phyloP scores from a whole-genome alignment of 2,888 invertebrate species.

The Bellardia pandia region DNA sequence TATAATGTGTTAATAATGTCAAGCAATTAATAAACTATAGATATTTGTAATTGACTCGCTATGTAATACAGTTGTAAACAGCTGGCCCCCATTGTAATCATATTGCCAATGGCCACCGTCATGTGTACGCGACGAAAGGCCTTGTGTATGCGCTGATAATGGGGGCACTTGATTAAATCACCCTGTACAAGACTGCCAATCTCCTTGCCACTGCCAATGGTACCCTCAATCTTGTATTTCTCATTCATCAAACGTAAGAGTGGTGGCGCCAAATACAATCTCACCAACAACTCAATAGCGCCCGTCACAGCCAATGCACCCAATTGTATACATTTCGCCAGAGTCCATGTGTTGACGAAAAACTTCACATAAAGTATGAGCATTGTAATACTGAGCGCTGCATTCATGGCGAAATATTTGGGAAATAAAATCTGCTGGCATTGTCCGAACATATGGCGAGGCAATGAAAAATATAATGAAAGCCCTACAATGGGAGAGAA shows the following conservation, averaged over 20 bases:
- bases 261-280: slow-evolving; percentile 91
- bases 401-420: slow-evolving; percentile 92
- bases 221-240: slow-evolving; percentile 90
- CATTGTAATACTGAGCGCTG: slow-evolving; percentile 89
- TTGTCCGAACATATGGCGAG: slow-evolving; percentile 93
- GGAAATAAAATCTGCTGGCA: slow-evolving; percentile 95
- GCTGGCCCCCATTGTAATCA: slow-evolving; percentile 88
- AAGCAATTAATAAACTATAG: slow-evolving; percentile 49
- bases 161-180: slow-evolving; percentile 90
- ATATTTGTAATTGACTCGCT: slow-evolving; percentile 85
- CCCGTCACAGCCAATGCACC: slow-evolving; percentile 80
- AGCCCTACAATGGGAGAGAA: slow-evolving; percentile 87
- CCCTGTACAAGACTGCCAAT: slow-evolving; percentile 90
- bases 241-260: slow-evolving; percentile 89
- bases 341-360: slow-evolving; percentile 85
- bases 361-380: slow-evolving; percentile 87
- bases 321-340: slow-evolving; percentile 86
- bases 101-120: slow-evolving; percentile 91
- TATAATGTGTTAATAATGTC: neutral
- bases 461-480: slow-evolving; percentile 93
- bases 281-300: slow-evolving; percentile 89
- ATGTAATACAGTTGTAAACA: slow-evolving; percentile 88
- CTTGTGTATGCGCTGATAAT: slow-evolving; percentile 90
- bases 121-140: slow-evolving; percentile 91
- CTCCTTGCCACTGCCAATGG: slow-evolving; percentile 91